Evolutionary conservation across 2,797 vertebrate species (phyloP), one percentile per base, ranked within the genome.

Genomic region (Oceanodroma leucorhoa): DNA sequence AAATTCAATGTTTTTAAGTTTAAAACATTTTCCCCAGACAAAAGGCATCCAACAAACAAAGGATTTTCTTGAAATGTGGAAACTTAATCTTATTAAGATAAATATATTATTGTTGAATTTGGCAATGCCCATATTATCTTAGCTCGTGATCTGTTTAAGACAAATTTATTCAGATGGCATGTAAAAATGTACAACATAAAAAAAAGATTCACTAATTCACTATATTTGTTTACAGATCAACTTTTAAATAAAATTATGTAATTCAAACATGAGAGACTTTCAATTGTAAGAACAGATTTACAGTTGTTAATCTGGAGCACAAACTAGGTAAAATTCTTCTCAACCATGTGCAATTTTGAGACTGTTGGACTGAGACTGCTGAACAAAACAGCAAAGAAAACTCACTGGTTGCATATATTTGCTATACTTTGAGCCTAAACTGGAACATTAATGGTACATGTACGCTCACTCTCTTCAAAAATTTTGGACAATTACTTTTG

Each of bases 51-150:
- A 87, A 38, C 51, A 76, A 84, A 81, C 54, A 88, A 72, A 60
- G 30, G 30, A 84, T 6, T 87, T 58, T 53, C 62, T 80, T 75
- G 26, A 82, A 82, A 92, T 64, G 24, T 60, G 67, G 48, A 92
- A 94, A 88, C 38, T 69, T 18, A 6, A 40, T 65, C 51, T 72
- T 84, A 66, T 8, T 27, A 87, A 87, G 53, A 53, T 48, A 87
- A 92, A 93, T 45, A 45, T 10, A 72, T 61, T 80, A 66, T 24
- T 92, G 83, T 54, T 95, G 90, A 90, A 91, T 80, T 95, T 95
- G 92, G 90, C 78, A 64, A 60, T 38, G 72, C 32, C 34, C 4
- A 0, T 89, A 70, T 91, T 95, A 62, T 91, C 60, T 89, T 83
- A 92, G 75, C 58, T 89, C 75, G 75, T 67, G 53, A 61, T 58